Conservation (phyloP, 2,888 invertebrate genomes). For the Anthoptus insignis region DNA sequence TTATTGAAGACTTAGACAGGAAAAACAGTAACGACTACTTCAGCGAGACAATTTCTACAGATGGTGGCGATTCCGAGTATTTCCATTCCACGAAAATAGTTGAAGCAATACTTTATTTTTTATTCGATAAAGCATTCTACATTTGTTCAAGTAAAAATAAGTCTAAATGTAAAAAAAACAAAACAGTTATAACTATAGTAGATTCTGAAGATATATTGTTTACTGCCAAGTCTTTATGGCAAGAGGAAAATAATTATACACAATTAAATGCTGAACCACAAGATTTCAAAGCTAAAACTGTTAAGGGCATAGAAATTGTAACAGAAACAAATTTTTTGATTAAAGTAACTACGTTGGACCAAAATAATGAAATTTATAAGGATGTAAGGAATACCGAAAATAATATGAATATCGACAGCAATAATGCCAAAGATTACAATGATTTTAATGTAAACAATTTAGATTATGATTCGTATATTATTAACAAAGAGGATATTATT, state of each 20-base stretch:
- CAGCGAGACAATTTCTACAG: slow-evolving; percentile 64
- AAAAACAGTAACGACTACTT: slow-evolving; percentile 48
- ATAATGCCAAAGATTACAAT: too few relatives aligned
- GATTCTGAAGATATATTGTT: slow-evolving; percentile 75
- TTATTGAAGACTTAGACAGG: slow-evolving; percentile 67
- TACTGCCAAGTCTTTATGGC: slow-evolving; percentile 65
- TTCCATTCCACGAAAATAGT: slow-evolving; percentile 61
- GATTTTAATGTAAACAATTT: too few relatives aligned
- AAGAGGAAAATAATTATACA: slow-evolving; percentile 2
- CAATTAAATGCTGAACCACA: neutral
- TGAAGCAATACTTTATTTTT: slow-evolving; percentile 72
- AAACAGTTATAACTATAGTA: slow-evolving; percentile 72
- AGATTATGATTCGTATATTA: neutral
- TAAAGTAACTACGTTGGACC: neutral
- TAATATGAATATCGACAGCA: neutral
- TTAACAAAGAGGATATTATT: neutral
- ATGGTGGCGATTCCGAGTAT: slow-evolving; percentile 61
- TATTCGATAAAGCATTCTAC: slow-evolving; percentile 68
- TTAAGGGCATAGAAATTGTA: neutral
- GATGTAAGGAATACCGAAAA: neutral
- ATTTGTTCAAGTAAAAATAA: slow-evolving; percentile 57
- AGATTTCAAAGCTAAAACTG: neutral
- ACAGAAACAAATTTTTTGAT: neutral
- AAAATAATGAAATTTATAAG: neutral
- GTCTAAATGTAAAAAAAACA: slow-evolving; percentile 48